Base-by-base conservation (phyloP, 1,140 invertebrate genomes). In the Aphelinus certus region DNA sequence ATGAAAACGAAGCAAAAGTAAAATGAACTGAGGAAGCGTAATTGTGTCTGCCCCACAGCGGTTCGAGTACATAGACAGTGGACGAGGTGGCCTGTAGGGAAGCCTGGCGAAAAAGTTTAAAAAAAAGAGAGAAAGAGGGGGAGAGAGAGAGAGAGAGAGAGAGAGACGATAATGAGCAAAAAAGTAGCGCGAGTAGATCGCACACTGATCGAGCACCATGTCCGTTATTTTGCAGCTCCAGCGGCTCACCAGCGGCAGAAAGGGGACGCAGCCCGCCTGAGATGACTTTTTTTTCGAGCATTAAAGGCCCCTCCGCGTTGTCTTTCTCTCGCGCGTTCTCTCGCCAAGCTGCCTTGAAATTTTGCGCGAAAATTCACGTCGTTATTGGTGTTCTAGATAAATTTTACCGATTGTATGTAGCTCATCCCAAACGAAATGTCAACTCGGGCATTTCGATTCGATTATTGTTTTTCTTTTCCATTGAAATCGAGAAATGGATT, bases 11-110 rank as follows among this genome's bases (percentile, higher is more conserved):
- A 46, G 7, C n/a, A 47, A 55, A 66, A 65, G 10, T 6, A 9
- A 49, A 58, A 57, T 65, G 7, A 70, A 76, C 57, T 76, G 69
- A 76, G 70, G 9, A 1, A 71, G 65, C 55, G 61, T 64, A 65
- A 66, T 76, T 71, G 45, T 76, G 49, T 86, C 74, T 86, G 76
- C 73, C 80, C 82, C 79, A 83, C 85, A 88, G 85, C 83, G 83
- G 82, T 88, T 88, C 87, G 87, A 87, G 85, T 88, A 86, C 82
- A 88, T 88, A 82, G 86, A 88, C 85, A 87, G 86, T 77, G 85
- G 87, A 83, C 82, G 84, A 75, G 85, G 84, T 76, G 87, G 83
- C 75, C 82, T 88, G 75, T 88, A 83, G 84, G 49, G 45, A 43
- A 56, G 2, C n/a, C 56, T 60, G 67, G 47, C 10, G 51, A 61